phyloP scores from a whole-genome alignment of 2,113 vertebrate genomes.

The Hystrix brachyura region DNA sequence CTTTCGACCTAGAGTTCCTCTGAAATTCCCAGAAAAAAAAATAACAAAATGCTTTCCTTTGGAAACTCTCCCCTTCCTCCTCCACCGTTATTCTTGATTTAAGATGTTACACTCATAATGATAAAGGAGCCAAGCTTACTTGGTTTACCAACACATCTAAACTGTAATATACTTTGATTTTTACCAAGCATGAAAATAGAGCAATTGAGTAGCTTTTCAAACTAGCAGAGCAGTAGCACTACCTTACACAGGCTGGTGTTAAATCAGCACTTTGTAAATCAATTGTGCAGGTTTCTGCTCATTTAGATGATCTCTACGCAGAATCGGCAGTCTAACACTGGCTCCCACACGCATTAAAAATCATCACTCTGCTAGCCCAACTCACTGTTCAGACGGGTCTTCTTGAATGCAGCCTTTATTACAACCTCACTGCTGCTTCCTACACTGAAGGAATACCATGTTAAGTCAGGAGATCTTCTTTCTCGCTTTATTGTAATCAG shows the following conservation, averaged over 20 bases:
- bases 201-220: constrained; percentile 46
- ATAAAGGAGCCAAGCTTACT: constrained; percentile 49
- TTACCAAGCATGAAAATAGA: constrained; percentile 72
- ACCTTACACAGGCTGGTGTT: constrained; percentile 2
- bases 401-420: constrained; percentile 81
- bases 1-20: constrained; percentile 44
- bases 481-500: constrained; percentile 76
- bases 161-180: constrained; percentile 60
- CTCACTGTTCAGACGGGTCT: constrained; percentile 79
- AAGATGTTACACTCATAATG: constrained; percentile 41
- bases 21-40: constrained; percentile 67
- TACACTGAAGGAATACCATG: constrained; percentile 66
- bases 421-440: constrained; percentile 79
- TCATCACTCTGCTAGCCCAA: constrained; percentile 78
- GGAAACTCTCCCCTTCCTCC: constrained; percentile 53
- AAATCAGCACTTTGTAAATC: constrained; percentile 65
- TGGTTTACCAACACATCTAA: constrained; percentile 50
- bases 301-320: constrained; percentile 76
- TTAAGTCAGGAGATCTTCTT: constrained; percentile 74
- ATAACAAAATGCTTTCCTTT: constrained; percentile 67
- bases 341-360: constrained; percentile 79
- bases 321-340: constrained; percentile 50
- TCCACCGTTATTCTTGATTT: background rate
- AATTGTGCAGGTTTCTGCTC: constrained; percentile 44
- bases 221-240: constrained; percentile 64